Percentiles rank a stretch among this genome's conserved stretches.
These are phyloP conservation scores for Dasyornis broadbenti DNA, from an alignment of 2,113 vertebrate species.

Conservation along the genomic window DNA sequence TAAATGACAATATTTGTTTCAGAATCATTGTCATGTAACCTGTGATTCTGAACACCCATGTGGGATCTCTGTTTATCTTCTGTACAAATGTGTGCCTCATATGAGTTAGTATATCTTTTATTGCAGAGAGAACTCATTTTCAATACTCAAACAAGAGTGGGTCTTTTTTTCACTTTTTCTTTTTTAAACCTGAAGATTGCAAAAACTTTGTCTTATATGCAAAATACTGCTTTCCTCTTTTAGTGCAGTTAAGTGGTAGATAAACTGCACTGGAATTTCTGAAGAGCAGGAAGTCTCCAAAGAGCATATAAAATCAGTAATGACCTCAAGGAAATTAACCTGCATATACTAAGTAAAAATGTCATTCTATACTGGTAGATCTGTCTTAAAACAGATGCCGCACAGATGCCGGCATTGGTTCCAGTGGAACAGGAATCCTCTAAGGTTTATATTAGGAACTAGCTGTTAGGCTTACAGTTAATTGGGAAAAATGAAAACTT, in stretches of 20 bases:
- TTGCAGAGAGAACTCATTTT: not conserved
- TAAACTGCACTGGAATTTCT: not conserved
- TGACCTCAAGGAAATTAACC: not conserved
- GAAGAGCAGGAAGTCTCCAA: not conserved
- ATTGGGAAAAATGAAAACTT: not conserved
- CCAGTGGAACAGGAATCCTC: not conserved
- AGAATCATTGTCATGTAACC: not conserved
- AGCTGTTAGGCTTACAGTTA: not conserved
- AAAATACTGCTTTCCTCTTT: not conserved
- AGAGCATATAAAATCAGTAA: slow-evolving; percentile 16
- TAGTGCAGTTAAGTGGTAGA: not conserved
- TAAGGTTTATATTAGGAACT: not conserved
- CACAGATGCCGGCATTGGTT: not conserved
- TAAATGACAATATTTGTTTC: not conserved
- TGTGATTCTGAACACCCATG: not conserved
- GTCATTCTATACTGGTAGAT: not conserved
- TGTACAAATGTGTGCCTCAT: not conserved
- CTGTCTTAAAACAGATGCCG: not conserved
- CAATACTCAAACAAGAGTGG: not conserved
- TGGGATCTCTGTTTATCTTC: not conserved
- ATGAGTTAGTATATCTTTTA: not conserved
- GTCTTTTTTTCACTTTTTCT: not conserved
- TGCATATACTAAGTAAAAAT: not conserved
- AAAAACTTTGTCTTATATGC: not conserved
- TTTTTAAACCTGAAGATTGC: not conserved